Percentiles rank a stretch among this genome's conserved stretches.
These are phyloP conservation scores for Erebia aethiops DNA, from an alignment of 2,888 invertebrate species.

Conservation along the genomic window DNA sequence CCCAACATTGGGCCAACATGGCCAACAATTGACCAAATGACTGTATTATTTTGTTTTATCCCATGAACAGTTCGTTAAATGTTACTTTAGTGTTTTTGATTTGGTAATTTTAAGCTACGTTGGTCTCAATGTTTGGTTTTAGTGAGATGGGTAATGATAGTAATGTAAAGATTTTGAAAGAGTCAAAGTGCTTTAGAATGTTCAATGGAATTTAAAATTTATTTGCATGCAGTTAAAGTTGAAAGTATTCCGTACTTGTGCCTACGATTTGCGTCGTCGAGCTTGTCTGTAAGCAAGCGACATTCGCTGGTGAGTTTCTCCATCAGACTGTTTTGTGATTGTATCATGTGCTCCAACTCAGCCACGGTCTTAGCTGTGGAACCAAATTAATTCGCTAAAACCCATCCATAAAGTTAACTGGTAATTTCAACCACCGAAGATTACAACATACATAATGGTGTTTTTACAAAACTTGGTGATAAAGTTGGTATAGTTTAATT, in stretches of 20 bases:
- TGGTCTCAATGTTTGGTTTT: slow-evolving; percentile 23
- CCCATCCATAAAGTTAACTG: background rate
- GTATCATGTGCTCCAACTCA: slow-evolving; percentile 94
- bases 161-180: slow-evolving; percentile 45
- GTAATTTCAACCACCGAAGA: background rate
- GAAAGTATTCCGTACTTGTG: slow-evolving; percentile 89
- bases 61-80: background rate
- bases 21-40: background rate
- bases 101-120: slow-evolving; percentile 29
- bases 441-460: background rate
- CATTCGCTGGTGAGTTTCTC: slow-evolving; percentile 95
- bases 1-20: slow-evolving; percentile 17
- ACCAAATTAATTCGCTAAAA: slow-evolving; percentile 64
- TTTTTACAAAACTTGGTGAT: background rate
- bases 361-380: slow-evolving; percentile 92
- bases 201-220: slow-evolving; percentile 33
- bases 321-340: slow-evolving; percentile 96
- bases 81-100: background rate
- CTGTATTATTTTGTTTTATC: background rate
- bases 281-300: slow-evolving; percentile 93
- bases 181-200: slow-evolving; percentile 37
- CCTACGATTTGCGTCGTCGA: slow-evolving; percentile 93
- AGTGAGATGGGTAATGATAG: slow-evolving; percentile 71
- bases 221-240: slow-evolving; percentile 67
- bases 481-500: background rate